Evolutionary conservation across 2,888 invertebrate species (phyloP).

Genomic region (Hedychridium roseum): DNA sequence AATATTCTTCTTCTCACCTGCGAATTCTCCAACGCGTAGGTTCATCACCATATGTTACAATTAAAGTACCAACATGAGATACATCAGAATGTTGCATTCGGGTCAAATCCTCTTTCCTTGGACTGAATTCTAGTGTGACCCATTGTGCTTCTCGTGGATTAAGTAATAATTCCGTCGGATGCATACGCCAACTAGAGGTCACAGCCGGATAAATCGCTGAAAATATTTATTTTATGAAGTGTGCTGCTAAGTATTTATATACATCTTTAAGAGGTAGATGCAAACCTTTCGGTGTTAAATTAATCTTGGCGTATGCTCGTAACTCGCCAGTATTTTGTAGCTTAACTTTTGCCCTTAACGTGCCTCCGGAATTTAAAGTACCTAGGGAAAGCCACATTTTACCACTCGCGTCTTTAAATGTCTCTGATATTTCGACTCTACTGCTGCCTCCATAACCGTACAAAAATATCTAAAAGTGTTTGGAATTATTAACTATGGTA

Average conservation of each 20-base stretch:
- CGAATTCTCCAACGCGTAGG: slow-evolving; percentile 63
- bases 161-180: slow-evolving; percentile 63
- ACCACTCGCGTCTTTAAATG: slow-evolving; percentile 68
- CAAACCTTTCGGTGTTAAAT: slow-evolving; percentile 56
- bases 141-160: slow-evolving; percentile 59
- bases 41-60: slow-evolving; percentile 66
- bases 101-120: slow-evolving; percentile 65
- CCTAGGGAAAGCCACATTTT: slow-evolving; percentile 70
- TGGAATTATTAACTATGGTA: not conserved
- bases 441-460: slow-evolving; percentile 71
- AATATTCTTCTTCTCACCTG: slow-evolving; percentile 34
- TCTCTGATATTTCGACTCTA: slow-evolving; percentile 65
- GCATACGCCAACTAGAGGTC: slow-evolving; percentile 56
- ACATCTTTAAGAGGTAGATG: not conserved
- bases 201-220: slow-evolving; percentile 55
- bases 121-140: slow-evolving; percentile 63
- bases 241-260: not conserved
- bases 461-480: slow-evolving; percentile 58
- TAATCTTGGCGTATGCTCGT: slow-evolving; percentile 65
- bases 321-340: slow-evolving; percentile 69
- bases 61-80: slow-evolving; percentile 64
- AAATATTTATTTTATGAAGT: not conserved
- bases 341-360: slow-evolving; percentile 64
- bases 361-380: slow-evolving; percentile 64
- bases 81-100: slow-evolving; percentile 54